Base-by-base conservation (phyloP, 2,797 vertebrate species). In the Leptatherina wallacei region DNA sequence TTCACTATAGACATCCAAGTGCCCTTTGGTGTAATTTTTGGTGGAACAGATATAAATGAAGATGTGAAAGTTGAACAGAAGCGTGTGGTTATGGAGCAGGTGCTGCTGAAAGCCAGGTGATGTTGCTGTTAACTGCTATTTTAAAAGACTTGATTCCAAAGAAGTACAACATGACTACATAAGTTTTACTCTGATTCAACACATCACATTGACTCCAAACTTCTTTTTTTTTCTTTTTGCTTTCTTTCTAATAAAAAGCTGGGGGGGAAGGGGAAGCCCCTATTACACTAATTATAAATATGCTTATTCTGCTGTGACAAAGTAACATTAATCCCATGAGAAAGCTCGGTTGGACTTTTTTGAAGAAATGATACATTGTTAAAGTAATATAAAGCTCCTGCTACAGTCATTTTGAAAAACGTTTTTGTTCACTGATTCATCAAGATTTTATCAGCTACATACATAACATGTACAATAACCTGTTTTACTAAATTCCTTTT, bases 31-130 rank as follows among this genome's bases (percentile, higher is more conserved):
- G 84, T 98, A 65, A 93, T 99, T 88, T 98, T 99, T 85, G 98
- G 98, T 4, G 98, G 98, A 81, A 99, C 98, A 0, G 98, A 99
- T 79, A 81, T 99, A 75, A 99, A 99, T 79, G 97, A 99, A 94
- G 97, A 99, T n/a, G 78, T 94, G 62, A 96, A 93, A 84, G 95
- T 95, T 65, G 89, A 89, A 61, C 95, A 95, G 75, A 99, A 97
- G 75, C 85, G 47, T 61, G 83, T 61, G 40, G 92, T 96, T 58
- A 99, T 99, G 98, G 93, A 95, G 65, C 90, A 92, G 76, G 96
- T 98, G 83, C 93, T 99, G 1, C 88, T 77, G 60, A 95, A 96
- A 90, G 96, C 97, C 92, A 98, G 97, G 98, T 98, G 85, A 95
- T 42, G 65, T 82, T 72, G 11, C 61, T 51, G 13, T 12, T 67